Conservation (phyloP, 2,113 vertebrate genomes). For the Canis aureus region DNA sequence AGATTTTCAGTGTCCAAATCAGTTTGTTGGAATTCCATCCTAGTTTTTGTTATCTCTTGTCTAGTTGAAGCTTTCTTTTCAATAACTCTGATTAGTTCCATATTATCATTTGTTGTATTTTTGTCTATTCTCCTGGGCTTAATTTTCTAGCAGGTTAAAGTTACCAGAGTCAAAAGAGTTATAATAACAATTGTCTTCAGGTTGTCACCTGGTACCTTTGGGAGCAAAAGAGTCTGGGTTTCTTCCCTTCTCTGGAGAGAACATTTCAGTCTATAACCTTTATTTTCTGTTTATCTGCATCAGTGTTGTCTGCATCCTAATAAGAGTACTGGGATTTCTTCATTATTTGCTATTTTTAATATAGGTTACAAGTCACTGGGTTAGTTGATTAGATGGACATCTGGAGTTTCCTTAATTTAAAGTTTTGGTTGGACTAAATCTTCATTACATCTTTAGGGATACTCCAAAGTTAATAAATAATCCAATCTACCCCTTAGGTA, state of each 20-base stretch:
- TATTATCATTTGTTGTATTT: neutral
- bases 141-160: neutral
- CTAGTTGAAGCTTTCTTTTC: neutral
- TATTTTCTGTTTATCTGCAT: neutral
- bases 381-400: neutral
- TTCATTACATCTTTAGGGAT: neutral
- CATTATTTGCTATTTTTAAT: neutral
- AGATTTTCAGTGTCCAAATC: neutral
- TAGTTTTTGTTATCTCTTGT: neutral
- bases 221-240: neutral
- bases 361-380: neutral
- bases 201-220: neutral
- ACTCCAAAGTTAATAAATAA: neutral
- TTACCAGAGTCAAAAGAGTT: neutral
- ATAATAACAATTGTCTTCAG: neutral
- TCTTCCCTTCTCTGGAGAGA: neutral
- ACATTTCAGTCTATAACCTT: neutral
- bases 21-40: neutral
- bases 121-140: neutral
- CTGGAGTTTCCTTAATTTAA: neutral
- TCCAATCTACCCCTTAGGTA: neutral
- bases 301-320: neutral
- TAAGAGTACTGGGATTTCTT: neutral
- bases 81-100: neutral
- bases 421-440: neutral